A percentile compares a stretch with the other conserved stretches of the same genome.
Evolutionary conservation across 2,113 vertebrate genomes (phyloP).

Genomic region (Steatornis caripensis): DNA sequence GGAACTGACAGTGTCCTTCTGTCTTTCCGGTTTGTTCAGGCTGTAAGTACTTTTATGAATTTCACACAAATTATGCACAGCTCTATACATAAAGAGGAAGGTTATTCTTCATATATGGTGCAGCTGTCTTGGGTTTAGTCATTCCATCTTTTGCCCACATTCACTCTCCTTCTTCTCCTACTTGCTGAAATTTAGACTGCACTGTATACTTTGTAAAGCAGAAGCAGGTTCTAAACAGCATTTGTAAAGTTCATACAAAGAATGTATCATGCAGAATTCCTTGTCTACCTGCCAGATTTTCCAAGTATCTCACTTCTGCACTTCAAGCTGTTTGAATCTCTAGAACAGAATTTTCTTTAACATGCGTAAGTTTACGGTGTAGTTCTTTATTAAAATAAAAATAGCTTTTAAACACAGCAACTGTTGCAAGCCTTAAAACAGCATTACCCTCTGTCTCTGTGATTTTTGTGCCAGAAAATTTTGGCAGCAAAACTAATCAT

Average conservation of each 20-base stretch:
- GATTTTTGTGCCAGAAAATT: slow-evolving; percentile 50
- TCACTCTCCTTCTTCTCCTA: not conserved
- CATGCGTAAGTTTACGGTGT: not conserved
- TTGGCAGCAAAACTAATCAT: slow-evolving; percentile 15
- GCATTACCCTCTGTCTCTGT: slow-evolving; percentile 2
- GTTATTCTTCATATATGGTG: not conserved
- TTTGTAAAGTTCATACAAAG: not conserved
- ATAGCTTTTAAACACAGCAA: slow-evolving; percentile 25
- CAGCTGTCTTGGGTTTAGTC: not conserved
- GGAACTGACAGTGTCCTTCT: slow-evolving; percentile 59
- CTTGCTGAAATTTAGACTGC: not conserved
- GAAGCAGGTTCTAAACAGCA: not conserved
- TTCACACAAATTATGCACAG: not conserved
- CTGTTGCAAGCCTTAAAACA: slow-evolving; percentile 32
- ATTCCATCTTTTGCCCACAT: not conserved
- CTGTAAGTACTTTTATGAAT: slow-evolving; percentile 70
- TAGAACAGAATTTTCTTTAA: not conserved
- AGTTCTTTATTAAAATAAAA: slow-evolving; percentile 30
- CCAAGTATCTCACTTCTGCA: not conserved
- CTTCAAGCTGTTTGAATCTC: not conserved
- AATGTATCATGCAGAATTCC: not conserved
- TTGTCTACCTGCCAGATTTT: not conserved
- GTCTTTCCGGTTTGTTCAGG: slow-evolving; percentile 83
- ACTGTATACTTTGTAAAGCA: not conserved
- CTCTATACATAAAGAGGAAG: not conserved